Evolutionary conservation across 1,140 invertebrate species (phyloP), one percentile per base, ranked within the genome.

Genomic region (Trachymyrmex cornetzi): DNA sequence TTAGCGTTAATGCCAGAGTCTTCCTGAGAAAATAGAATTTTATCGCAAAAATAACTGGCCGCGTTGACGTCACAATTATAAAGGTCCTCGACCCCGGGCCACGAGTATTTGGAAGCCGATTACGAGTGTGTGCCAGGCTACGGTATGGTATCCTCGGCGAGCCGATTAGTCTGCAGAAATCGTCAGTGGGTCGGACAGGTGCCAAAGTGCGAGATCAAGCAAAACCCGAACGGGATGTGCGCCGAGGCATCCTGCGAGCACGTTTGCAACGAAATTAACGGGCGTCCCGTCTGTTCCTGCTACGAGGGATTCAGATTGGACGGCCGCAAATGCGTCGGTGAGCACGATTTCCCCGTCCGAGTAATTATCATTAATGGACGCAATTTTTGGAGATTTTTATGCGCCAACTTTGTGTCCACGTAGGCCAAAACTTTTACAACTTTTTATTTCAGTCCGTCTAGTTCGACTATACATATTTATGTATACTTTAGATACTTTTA

Each of bases 221-320:
- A 92, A 77, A 93, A 92, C 88, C 87, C 91, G 14, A 90, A 90
- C 9, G 88, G 92, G 66, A 77, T 88, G 11, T 95, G 94, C 74
- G 89, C 88, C 12, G 92, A 92, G 57, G 92, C 92, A 55, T 92
- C 90, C 66, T 95, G 95, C 66, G 94, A 96, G 79, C 95, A 96
- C 57, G 88, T 94, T 55, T 96, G 96, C 89, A 94, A 93, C 77
- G 94, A 95, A 87, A 93, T 94, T 82, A 92, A 94, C 87, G 95
- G 95, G 22, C 90, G 88, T 27, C 93, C 94, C 38, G 93, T 93
- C 74, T 96, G 96, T 77, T 94, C 92, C 38, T 96, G 96, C 92
- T 94, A 94, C 88, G 91, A 95, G 89, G 95, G 96, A 12, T 95
- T 94, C 84, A 89, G 90, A 48, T 74, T 92, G 38, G 92, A 95